Percentiles rank a stretch among this genome's conserved stretches.
These are phyloP conservation scores for Harpagifer antarcticus DNA, from an alignment of 2,797 vertebrate species.

Conservation along the genomic window DNA sequence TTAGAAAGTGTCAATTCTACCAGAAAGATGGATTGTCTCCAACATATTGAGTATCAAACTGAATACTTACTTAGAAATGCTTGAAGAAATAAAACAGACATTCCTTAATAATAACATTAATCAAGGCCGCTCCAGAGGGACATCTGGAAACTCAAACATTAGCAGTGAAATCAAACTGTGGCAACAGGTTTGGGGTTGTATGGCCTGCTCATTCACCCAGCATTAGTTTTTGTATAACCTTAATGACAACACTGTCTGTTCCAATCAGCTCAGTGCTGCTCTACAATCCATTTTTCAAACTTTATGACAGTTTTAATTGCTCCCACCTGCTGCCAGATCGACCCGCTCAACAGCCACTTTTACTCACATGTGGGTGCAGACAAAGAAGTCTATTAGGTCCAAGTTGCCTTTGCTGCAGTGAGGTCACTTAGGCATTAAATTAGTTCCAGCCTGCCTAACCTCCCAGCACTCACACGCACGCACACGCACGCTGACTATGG, in stretches of 20 bases:
- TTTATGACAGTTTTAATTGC: conserved; percentile 99
- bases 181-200: conserved; percentile 75
- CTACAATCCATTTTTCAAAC: conserved; percentile 98
- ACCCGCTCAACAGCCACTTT: conserved; percentile 90
- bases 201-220: conserved; percentile 52
- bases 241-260: conserved; percentile 98
- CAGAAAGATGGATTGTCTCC: background rate
- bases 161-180: conserved; percentile 88
- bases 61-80: conserved; percentile 36
- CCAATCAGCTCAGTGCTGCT: conserved; percentile 92
- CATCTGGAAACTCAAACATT: conserved; percentile 94
- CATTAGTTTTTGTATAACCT: conserved; percentile 85
- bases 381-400: conserved; percentile 94
- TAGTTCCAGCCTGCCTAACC: conserved; percentile 91
- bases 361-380: conserved; percentile 89
- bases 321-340: conserved; percentile 92
- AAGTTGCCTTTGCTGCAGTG: conserved; percentile 90
- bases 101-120: conserved; percentile 80
- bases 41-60: conserved; percentile 33
- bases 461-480: conserved; percentile 21
- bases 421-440: conserved; percentile 97
- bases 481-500: background rate
- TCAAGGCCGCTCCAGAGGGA: conserved; percentile 81
- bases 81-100: conserved; percentile 57
- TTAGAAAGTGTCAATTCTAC: background rate